Evolutionary conservation across 1,140 invertebrate species (phyloP).

Genomic region (Geopemphigus sp.): DNA sequence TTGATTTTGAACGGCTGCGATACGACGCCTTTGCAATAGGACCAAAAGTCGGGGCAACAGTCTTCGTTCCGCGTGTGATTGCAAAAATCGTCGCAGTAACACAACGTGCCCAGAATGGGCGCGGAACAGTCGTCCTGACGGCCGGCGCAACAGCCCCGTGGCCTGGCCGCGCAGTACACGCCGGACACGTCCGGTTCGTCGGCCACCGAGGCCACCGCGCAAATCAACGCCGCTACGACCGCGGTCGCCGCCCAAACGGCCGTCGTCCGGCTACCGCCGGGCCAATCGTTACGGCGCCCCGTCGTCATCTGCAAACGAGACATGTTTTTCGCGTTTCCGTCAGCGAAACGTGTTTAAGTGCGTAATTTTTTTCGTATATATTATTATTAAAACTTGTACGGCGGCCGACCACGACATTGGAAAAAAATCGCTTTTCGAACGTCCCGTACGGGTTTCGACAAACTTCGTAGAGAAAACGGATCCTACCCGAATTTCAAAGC

Average conservation of each 20-base stretch:
- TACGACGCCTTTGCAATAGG: constrained; percentile 64
- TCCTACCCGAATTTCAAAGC: too few relatives aligned
- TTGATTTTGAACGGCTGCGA: not conserved
- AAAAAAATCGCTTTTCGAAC: too few relatives aligned
- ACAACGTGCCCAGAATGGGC: constrained; percentile 75
- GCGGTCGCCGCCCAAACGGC: not conserved
- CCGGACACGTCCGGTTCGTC: constrained; percentile 51
- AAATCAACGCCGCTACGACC: not conserved
- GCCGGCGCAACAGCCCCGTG: constrained; percentile 65
- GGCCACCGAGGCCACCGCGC: not conserved
- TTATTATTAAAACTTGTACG: too few relatives aligned
- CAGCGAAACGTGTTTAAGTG: too few relatives aligned
- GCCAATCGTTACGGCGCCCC: not conserved
- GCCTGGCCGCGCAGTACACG: constrained; percentile 54
- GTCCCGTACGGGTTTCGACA: too few relatives aligned
- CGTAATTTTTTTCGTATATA: too few relatives aligned
- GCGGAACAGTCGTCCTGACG: constrained; percentile 72
- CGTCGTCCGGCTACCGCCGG: not conserved
- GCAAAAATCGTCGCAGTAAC: constrained; percentile 94
- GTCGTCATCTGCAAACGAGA: constrained; percentile 22
- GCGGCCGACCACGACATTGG: too few relatives aligned
- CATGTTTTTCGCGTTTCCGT: too few relatives aligned
- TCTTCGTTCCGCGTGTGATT: constrained; percentile 67
- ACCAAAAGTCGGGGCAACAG: constrained; percentile 85
- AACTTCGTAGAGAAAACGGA: too few relatives aligned